A percentile compares a stretch with the other conserved stretches of the same genome.
phyloP scores from a whole-genome alignment of 2,888 invertebrate genomes.

The Lycocerus yunnanus region DNA sequence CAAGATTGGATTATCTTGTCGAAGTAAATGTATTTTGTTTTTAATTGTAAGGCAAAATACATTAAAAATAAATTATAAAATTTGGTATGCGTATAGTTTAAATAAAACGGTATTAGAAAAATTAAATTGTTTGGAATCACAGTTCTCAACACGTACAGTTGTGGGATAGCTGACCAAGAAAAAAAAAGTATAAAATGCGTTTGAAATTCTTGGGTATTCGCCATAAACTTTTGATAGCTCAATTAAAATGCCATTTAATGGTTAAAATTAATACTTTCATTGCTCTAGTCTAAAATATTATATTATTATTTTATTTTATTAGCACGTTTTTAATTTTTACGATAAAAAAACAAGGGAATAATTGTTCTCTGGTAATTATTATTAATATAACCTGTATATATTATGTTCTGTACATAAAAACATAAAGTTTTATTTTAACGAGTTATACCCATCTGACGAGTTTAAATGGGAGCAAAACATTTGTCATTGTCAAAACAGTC shows the following conservation, averaged over 20 bases:
- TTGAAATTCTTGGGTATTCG: background rate
- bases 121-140: background rate
- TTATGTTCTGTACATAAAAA: no score
- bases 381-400: background rate
- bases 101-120: background rate
- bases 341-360: background rate
- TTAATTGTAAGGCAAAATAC: background rate
- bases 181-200: background rate
- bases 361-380: background rate
- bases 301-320: no score
- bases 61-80: background rate
- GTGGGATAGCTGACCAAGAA: background rate
- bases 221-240: background rate
- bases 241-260: background rate
- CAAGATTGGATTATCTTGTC: background rate
- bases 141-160: background rate
- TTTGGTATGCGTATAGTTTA: background rate
- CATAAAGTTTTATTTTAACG: no score
- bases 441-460: no score
- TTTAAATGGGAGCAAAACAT: no score
- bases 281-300: no score
- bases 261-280: background rate
- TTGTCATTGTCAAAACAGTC: no score
- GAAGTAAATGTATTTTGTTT: background rate
- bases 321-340: background rate